Evolutionary conservation across 2,888 invertebrate species (phyloP).

Genomic region (Punctoribates punctum): DNA sequence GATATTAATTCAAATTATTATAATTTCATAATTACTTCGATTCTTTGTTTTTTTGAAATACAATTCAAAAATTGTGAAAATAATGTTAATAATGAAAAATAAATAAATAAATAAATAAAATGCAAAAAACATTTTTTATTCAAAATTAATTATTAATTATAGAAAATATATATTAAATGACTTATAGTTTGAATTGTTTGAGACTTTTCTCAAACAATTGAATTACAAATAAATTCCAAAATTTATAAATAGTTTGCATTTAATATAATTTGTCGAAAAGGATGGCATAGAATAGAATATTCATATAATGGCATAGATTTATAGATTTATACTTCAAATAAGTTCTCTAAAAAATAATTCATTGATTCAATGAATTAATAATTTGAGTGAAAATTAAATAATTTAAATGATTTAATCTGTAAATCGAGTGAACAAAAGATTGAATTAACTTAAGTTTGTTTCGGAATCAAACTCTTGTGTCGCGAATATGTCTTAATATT

Average conservation of each 20-base stretch:
- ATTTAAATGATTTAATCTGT: not conserved
- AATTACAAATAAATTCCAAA: not conserved
- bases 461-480: not conserved
- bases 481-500: not conserved
- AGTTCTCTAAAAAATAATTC: too few relatives aligned
- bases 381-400: not conserved
- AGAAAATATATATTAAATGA: too few relatives aligned
- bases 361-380: not conserved
- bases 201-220: not conserved
- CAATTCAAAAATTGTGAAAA: conserved; percentile 14
- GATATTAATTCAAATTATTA: conserved; percentile 21
- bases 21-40: not conserved
- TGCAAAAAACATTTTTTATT: conserved; percentile 5
- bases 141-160: too few relatives aligned
- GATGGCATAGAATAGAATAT: too few relatives aligned
- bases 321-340: too few relatives aligned
- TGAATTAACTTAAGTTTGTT: not conserved
- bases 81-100: not conserved
- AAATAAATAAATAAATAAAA: not conserved
- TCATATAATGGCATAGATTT: too few relatives aligned
- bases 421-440: not conserved
- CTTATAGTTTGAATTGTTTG: too few relatives aligned
- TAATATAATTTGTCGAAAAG: too few relatives aligned
- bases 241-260: not conserved
- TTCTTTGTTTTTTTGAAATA: not conserved